Evolutionary conservation across 2,888 invertebrate genomes (phyloP), one percentile per base, ranked within the genome.

Genomic region (Sipha maydis): DNA sequence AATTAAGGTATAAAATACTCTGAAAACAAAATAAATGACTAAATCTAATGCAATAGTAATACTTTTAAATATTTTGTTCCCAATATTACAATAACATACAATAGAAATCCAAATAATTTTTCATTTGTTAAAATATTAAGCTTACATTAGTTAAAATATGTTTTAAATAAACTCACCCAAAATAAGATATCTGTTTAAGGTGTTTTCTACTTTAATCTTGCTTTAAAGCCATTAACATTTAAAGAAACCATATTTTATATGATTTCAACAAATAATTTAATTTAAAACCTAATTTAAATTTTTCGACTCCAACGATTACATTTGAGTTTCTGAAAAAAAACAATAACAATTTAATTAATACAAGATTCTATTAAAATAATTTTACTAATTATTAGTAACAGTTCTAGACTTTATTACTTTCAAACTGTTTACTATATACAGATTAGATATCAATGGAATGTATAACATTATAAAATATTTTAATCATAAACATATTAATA

Each of bases 191-290:
- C 67, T 77, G 34, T 67, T 77, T 77, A 77, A 69, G 77, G 34
- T 69, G 9, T 25, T 48, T 48, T 31, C 54, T 69, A 48, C 31
- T 41, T 76, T 76, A 41, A 77, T 69, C 34, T 85, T 85, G 48
- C 4, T 69, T 54, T 85, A 69, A 69, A 54, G 67, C n/a, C 3
- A 19, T 85, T 69, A 28, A 34, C 9, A 85, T 54, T 85, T 85
- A 31, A 77, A 31, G 21, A 78, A 85, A 85, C 54, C 85, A 85
- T 85, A 85, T 77, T 85, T 69, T 54, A 84, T 14, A 61, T 21
- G 21, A 61, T 61, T 61, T 61, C 61, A 61, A 21, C 61, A 61
- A 76, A 76, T 71, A 25, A 71, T 84, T 76, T 31, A 76, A 76
- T 84, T 61, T 61, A 28, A 61, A 38, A 76, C 17, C 41, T 19